These are phyloP conservation scores for Scomber japonicus DNA, from an alignment of 2,113 vertebrate genomes.

Conservation along the genomic window DNA sequence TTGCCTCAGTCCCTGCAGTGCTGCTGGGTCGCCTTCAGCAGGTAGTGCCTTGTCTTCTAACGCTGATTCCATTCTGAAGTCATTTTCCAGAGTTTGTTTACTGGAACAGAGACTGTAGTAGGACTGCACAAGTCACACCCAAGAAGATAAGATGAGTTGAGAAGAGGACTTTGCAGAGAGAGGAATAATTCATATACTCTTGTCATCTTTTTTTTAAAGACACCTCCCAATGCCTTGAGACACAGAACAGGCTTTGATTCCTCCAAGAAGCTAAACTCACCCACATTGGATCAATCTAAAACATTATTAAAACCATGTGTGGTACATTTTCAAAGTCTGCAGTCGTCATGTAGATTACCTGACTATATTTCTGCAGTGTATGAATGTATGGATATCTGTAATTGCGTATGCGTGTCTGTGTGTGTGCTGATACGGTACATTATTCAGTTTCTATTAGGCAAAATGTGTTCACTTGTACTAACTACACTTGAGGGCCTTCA, in stretches of 20 bases:
- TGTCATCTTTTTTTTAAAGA: conserved; percentile 21
- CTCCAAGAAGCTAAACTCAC: conserved; percentile 36
- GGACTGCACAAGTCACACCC: conserved; percentile 32
- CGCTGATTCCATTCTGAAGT: conserved; percentile 45
- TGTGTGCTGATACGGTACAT: conserved; percentile 28
- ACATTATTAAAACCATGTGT: conserved; percentile 27
- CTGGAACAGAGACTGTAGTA: conserved; percentile 29
- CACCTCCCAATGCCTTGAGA: conserved; percentile 42
- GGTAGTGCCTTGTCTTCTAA: conserved; percentile 80
- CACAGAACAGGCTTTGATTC: conserved; percentile 54
- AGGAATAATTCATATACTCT: conserved; percentile 46
- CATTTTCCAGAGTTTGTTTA: conserved; percentile 40
- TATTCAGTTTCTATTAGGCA: conserved; percentile 53
- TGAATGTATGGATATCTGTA: conserved; percentile 50
- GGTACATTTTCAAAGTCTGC: conserved; percentile 41
- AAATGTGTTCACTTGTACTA: conserved; percentile 67
- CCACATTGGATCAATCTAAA: conserved; percentile 37
- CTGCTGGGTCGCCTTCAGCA: conserved; percentile 62
- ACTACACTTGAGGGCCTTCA: conserved; percentile 77
- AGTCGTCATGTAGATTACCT: conserved; percentile 37
- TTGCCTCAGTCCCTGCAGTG: conserved; percentile 22
- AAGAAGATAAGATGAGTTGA: conserved; percentile 37
- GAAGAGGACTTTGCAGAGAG: conserved; percentile 44
- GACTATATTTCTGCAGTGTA: conserved; percentile 64
- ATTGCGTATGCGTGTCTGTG: conserved; percentile 27